Percentiles rank a stretch among this genome's conserved stretches.
phyloP scores from a whole-genome alignment of 2,888 invertebrate species.

The Eupithecia abbreviata region DNA sequence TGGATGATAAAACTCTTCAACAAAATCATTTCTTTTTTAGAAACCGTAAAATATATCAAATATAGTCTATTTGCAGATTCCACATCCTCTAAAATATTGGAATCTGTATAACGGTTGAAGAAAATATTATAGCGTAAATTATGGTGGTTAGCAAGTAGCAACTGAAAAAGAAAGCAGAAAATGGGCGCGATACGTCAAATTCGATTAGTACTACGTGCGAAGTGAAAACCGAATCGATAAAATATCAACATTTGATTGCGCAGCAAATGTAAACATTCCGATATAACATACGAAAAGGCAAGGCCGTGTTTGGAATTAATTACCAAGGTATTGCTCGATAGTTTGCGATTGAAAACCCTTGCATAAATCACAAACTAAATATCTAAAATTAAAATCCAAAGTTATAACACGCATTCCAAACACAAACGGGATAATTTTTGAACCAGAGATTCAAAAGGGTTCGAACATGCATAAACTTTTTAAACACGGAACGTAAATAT shows the following conservation, averaged over 20 bases:
- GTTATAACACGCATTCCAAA: background rate
- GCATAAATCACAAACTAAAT: background rate
- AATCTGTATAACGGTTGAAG: background rate
- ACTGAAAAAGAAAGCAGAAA: slow-evolving; percentile 6
- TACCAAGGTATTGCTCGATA: background rate
- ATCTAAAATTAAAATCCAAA: background rate
- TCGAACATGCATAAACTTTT: background rate
- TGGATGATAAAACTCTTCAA: background rate
- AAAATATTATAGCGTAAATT: background rate
- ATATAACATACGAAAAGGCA: slow-evolving; percentile 5
- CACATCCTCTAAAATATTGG: background rate
- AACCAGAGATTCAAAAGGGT: background rate
- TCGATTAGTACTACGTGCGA: slow-evolving; percentile 9
- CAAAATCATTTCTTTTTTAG: background rate
- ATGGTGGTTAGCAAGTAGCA: background rate
- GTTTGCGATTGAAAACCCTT: background rate
- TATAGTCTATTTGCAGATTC: background rate
- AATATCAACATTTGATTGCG: slow-evolving; percentile 14
- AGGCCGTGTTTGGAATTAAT: slow-evolving; percentile 1
- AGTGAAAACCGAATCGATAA: slow-evolving; percentile 12
- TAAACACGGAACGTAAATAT: background rate
- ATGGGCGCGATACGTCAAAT: background rate
- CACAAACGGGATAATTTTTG: background rate
- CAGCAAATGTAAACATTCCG: slow-evolving; percentile 1
- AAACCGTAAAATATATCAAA: background rate